Evolutionary conservation across 2,797 vertebrate genomes (phyloP), one percentile per base, ranked within the genome.

Genomic region (Zenarchopterus dispar): DNA sequence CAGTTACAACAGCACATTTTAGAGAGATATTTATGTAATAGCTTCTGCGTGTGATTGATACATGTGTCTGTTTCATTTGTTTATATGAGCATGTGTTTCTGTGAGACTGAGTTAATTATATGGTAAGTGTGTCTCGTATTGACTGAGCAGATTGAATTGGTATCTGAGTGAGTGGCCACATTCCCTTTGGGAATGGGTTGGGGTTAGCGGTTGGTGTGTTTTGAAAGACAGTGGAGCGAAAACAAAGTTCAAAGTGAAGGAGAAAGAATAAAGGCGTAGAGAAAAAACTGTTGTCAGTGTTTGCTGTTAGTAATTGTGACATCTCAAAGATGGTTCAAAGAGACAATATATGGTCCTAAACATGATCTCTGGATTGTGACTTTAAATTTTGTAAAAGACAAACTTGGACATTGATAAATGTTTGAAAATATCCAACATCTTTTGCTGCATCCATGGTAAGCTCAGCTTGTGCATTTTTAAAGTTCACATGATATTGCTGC

Each of bases 71-170:
- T 71, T 64, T 45, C 16, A 21, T 58, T 66, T 57, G 58, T 74
- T 62, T 56, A 31, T 61, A 52, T 23, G 47, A 52, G 51, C 17
- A 8, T 42, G 39, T 49, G n/a, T 62, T 6, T 58, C n/a, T 18
- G 47, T 52, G 58, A 21, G 56, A 50, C 51, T 45, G 46, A 61
- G 70, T 60, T 82, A 63, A 80, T 84, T 74, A 80, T 21, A 53
- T 16, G 56, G 17, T 22, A n/a, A 7, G 56, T 73, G 44, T 52
- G 45, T 10, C 0, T 55, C 2, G 1, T 60, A 77, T 80, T 62
- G 76, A 82, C 65, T 62, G 52, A 67, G 33, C 33, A 52, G 80
- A 81, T 79, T 74, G 67, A 77, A 64, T 75, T 59, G 62, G 43
- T 45, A 44, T 43, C 55, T 45, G 57, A 59, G 18, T 42, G 43